These are phyloP conservation scores for Agonopterix arenella DNA, from an alignment of 2,888 invertebrate species.

Conservation along the genomic window DNA sequence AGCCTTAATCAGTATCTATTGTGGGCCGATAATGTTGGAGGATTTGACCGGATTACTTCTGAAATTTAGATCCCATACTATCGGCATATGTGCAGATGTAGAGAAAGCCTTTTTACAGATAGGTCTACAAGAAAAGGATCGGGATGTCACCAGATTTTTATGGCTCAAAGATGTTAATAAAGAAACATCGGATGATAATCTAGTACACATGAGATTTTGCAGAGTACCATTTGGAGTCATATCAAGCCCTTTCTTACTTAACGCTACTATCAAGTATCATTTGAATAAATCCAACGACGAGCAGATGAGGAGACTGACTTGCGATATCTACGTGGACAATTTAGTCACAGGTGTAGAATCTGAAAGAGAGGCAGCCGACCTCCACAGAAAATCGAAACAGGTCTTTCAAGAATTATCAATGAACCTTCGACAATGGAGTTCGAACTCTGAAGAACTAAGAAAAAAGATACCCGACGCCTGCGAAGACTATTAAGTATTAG, in stretches of 20 bases:
- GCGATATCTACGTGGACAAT: slow-evolving; percentile 8
- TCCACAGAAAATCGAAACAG: not conserved
- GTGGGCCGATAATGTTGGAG: no score
- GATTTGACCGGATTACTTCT: no score
- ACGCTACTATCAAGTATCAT: slow-evolving; percentile 1
- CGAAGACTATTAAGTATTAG: not conserved
- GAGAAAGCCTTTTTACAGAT: no score
- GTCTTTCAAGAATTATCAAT: slow-evolving; percentile 8
- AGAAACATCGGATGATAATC: slow-evolving; percentile 3
- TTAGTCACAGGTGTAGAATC: slow-evolving; percentile 1
- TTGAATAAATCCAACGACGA: not conserved
- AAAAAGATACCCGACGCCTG: slow-evolving; percentile 2
- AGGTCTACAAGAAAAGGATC: no score
- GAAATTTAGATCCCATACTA: no score
- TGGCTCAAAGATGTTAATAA: slow-evolving; percentile 9
- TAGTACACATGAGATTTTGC: not conserved
- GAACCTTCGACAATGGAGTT: slow-evolving; percentile 11
- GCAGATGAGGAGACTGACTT: not conserved
- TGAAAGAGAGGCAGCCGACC: not conserved
- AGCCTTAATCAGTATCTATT: slow-evolving; percentile 6
- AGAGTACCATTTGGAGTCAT: slow-evolving; percentile 12
- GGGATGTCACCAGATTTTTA: slow-evolving; percentile 13
- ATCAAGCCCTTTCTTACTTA: slow-evolving; percentile 9
- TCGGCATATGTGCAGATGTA: no score
- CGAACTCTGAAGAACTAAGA: slow-evolving; percentile 7